Conservation (phyloP, 2,113 vertebrate genomes). For the Pedionomus torquatus region DNA sequence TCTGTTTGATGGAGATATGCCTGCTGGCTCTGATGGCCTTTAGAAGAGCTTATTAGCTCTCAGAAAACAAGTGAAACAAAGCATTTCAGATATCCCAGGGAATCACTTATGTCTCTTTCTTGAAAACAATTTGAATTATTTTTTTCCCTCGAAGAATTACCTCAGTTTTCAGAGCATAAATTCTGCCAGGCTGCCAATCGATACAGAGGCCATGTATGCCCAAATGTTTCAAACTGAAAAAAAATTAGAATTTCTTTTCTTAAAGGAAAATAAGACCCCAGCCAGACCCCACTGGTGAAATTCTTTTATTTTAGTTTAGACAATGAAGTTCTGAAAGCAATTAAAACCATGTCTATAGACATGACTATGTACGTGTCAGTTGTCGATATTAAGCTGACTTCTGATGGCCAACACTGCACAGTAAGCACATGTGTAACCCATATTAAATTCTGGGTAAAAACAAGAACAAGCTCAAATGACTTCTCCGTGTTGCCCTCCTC, state of each 20-base stretch:
- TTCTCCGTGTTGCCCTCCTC: neutral
- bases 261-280: neutral
- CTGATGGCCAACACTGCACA: neutral
- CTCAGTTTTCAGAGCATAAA: neutral
- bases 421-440: neutral
- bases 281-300: neutral
- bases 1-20: neutral
- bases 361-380: neutral
- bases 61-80: neutral
- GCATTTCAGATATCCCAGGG: neutral
- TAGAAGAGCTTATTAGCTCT: neutral
- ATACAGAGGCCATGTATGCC: fast-evolving
- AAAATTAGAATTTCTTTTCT: neutral
- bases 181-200: neutral
- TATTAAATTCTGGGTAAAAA: neutral
- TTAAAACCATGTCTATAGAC: neutral
- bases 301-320: neutral
- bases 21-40: neutral
- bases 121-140: neutral
- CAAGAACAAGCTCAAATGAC: neutral
- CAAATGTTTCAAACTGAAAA: neutral
- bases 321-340: neutral
- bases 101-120: neutral
- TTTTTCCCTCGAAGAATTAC: neutral
- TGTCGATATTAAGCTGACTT: neutral